Evolutionary conservation across 2,888 invertebrate species (phyloP), one percentile per base, ranked within the genome.

Genomic region (Sabatieria punctata): DNA sequence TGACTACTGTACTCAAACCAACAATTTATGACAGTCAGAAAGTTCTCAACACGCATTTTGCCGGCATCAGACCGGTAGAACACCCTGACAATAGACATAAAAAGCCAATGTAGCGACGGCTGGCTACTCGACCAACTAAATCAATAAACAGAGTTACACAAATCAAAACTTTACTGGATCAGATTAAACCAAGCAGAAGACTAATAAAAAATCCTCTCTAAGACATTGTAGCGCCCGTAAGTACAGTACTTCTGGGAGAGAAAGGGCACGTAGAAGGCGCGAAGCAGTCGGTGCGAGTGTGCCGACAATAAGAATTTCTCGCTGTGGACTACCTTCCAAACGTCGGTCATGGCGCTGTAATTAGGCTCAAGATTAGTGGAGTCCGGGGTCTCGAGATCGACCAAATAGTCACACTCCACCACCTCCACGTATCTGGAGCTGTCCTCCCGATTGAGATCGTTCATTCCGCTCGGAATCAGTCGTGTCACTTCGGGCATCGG

Each of bases 381-480:
- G 30, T 30, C 30, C 8, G 30, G 30, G 30, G 30, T 11, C 51
- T 71, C 71, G 23, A 70, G 54, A 57, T 73, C 72, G 42, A 71
- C 60, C 41, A 71, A 53, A 52, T 66, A 73, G 49, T 71, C 67
- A 57, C 72, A 73, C 21, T 54, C 30, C 8, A 15, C 30, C 30
- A 30, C 30, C 15, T 8, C 8, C 4, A 70, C 77, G 65, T 78
- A 79, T 64, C 78, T 71, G 3, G 74, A 69, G 4, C 77, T 72
- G 66, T 89, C 86, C 65, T 86, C 95, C 63, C 71, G 69, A 70
- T 97, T 97, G 60, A 76, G 69, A 67, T 93, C 85, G 71, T 97
- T 97, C 74, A 95, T 91, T 68, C 88, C 73, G 0, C 76, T 69
- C 49, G 85, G 89, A 47, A 81, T 71, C 18, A 57, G 50, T 18